phyloP scores from a whole-genome alignment of 1,140 invertebrate genomes.

The Brachionus paranguensis region DNA sequence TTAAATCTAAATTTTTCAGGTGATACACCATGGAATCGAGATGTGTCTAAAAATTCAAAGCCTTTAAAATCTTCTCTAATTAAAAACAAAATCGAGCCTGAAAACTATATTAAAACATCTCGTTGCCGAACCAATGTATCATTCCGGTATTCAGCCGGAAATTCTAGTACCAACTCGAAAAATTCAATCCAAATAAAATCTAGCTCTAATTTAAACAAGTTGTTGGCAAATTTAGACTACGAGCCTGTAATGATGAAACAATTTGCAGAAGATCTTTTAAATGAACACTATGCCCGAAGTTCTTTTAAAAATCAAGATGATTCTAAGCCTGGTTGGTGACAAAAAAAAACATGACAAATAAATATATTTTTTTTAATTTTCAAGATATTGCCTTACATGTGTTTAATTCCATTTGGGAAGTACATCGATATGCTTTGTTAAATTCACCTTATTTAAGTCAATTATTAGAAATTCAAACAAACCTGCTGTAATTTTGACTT shows the following conservation, averaged over 20 bases:
- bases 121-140: background rate
- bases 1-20: background rate
- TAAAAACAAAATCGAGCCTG: conserved; percentile 3
- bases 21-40: background rate
- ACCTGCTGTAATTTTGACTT: background rate
- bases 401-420: conserved; percentile 12
- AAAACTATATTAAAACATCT: background rate
- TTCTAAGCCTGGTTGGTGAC: background rate
- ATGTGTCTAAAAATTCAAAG: background rate
- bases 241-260: background rate
- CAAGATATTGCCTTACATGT: conserved; percentile 5
- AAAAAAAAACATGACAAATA: background rate
- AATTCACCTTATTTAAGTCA: conserved; percentile 24
- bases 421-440: background rate
- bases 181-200: background rate
- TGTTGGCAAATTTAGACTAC: background rate
- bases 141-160: background rate
- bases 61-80: background rate
- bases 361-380: background rate
- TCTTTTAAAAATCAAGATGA: background rate
- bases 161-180: background rate
- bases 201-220: background rate
- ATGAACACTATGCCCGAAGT: background rate
- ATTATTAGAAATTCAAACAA: conserved; percentile 4
- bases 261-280: conserved; percentile 23